Conservation (phyloP, 2,797 vertebrate genomes). For the Hoplostethus mediterraneus region DNA sequence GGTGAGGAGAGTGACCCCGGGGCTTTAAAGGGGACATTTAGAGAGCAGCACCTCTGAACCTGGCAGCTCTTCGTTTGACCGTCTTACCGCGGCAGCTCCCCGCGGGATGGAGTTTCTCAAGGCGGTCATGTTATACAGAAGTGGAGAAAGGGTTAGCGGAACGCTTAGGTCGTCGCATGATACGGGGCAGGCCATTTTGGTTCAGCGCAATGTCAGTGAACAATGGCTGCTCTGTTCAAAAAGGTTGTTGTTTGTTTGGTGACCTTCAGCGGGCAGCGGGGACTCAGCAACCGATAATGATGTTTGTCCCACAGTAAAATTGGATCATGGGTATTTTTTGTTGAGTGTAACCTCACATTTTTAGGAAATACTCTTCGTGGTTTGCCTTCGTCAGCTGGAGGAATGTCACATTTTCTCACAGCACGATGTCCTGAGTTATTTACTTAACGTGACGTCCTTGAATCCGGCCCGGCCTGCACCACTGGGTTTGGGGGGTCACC, state of each 20-base stretch:
- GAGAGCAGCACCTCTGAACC: slow-evolving; percentile 44
- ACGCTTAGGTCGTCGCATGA: neutral
- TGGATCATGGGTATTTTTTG: slow-evolving; percentile 46
- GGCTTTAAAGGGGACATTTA: slow-evolving; percentile 10
- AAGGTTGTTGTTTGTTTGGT: slow-evolving; percentile 45
- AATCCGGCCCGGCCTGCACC: slow-evolving; percentile 22
- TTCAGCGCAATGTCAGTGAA: slow-evolving; percentile 45
- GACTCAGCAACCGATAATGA: slow-evolving; percentile 47
- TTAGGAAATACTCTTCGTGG: slow-evolving; percentile 32
- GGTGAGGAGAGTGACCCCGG: slow-evolving; percentile 55
- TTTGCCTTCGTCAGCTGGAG: slow-evolving; percentile 32
- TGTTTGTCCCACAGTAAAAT: slow-evolving; percentile 36
- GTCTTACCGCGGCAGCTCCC: neutral
- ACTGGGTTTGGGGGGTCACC: slow-evolving; percentile 35
- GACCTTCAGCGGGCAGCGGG: slow-evolving; percentile 43
- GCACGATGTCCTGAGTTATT: slow-evolving; percentile 33
- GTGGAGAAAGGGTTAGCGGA: neutral
- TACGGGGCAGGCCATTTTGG: slow-evolving; percentile 41
- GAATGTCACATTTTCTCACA: slow-evolving; percentile 51
- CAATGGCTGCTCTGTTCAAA: slow-evolving; percentile 54
- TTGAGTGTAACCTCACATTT: slow-evolving; percentile 43
- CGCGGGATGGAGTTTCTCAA: slow-evolving; percentile 28
- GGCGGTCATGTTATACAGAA: slow-evolving; percentile 24
- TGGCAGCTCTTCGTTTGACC: slow-evolving; percentile 35
- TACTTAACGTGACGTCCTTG: slow-evolving; percentile 40